A percentile compares a stretch with the other conserved stretches of the same genome.
These are phyloP conservation scores for Drosophila teissieri DNA, from an alignment of 1,140 invertebrate genomes.

Conservation along the genomic window DNA sequence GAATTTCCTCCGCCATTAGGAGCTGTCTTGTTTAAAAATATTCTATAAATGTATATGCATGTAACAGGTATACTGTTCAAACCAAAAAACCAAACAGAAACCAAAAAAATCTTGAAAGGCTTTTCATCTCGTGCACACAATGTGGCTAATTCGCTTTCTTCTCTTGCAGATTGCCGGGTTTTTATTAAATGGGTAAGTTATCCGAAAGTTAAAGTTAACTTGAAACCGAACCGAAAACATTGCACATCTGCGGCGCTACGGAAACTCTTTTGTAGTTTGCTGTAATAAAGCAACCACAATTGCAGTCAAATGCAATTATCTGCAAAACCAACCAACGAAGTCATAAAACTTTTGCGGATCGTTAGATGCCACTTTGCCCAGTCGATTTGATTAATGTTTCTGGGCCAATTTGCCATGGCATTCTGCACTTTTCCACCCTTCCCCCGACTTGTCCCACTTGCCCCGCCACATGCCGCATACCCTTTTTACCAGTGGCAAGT, in stretches of 20 bases:
- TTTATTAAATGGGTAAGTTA: slow-evolving; percentile 8
- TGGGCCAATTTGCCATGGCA: slow-evolving; percentile 14
- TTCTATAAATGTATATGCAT: not conserved
- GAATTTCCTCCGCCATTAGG: not conserved
- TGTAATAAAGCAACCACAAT: not conserved
- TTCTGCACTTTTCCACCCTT: not conserved
- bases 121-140: no score
- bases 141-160: not conserved
- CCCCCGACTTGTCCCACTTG: no score
- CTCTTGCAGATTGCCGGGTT: slow-evolving; percentile 4
- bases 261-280: no score
- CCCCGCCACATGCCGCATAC: no score
- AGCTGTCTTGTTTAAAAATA: not conserved
- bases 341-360: slow-evolving; percentile 14
- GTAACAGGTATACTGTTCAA: not conserved
- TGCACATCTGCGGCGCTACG: no score
- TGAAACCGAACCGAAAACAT: not conserved
- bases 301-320: slow-evolving; percentile 10
- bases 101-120: no score
- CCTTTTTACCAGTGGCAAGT: not conserved
- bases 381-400: slow-evolving; percentile 14
- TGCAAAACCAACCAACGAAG: slow-evolving; percentile 5
- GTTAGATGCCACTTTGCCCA: slow-evolving; percentile 11
- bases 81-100: no score
- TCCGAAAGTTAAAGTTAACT: not conserved